Evolutionary conservation across 1,140 invertebrate genomes (phyloP).

Genomic region (Aphelenchoides avenae): DNA sequence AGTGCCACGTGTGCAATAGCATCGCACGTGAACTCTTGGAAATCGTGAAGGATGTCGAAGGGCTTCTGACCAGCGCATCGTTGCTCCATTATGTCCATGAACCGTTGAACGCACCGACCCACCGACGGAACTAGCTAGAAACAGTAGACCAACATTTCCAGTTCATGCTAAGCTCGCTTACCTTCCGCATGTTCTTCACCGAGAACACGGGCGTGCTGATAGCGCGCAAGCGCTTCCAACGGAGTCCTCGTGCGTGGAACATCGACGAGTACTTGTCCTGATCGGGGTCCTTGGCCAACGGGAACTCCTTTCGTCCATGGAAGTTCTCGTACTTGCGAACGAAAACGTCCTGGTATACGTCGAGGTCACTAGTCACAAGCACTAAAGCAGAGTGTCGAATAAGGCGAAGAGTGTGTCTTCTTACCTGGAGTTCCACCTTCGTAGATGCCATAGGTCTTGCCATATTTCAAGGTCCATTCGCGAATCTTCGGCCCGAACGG

Average conservation of each 20-base stretch:
- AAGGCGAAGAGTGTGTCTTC: not conserved
- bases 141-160: too few species aligned
- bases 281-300: constrained; percentile 20
- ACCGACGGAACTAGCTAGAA: too few species aligned
- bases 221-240: constrained; percentile 42
- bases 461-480: constrained; percentile 43
- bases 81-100: constrained; percentile 26
- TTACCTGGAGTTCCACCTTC: constrained; percentile 22
- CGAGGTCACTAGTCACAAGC: constrained; percentile 59
- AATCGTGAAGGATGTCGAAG: constrained; percentile 19
- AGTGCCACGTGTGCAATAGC: constrained; percentile 19
- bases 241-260: constrained; percentile 30
- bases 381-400: constrained; percentile 42
- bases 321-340: constrained; percentile 62
- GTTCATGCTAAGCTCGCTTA: too few species aligned
- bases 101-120: too few species aligned
- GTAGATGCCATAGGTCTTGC: constrained; percentile 58
- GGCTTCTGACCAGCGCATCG: constrained; percentile 2
- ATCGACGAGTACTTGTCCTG: constrained; percentile 18
- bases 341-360: constrained; percentile 60
- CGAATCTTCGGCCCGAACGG: constrained; percentile 8
- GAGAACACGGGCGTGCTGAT: constrained; percentile 38
- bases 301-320: constrained; percentile 57
- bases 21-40: constrained; percentile 22
- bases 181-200: too few species aligned